phyloP scores from a whole-genome alignment of 1,140 invertebrate species.

The Drosophila ogumai region DNA sequence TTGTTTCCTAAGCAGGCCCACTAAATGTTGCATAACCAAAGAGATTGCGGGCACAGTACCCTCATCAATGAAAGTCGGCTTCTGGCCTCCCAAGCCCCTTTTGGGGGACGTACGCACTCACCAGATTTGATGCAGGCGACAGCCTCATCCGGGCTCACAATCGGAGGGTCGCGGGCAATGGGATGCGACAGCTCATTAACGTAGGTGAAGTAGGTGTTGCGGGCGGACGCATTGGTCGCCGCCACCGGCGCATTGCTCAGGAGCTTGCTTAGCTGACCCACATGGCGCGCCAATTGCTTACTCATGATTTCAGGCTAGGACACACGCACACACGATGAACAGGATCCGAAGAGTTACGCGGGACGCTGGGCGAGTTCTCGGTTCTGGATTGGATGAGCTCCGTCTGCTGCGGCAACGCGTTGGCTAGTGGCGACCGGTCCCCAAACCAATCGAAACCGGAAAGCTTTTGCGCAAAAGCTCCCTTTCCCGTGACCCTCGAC shows the following conservation, averaged over 20 bases:
- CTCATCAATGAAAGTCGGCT: conserved; percentile 1
- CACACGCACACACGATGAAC: conserved; percentile 13
- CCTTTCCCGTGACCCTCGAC: neutral
- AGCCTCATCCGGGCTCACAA: conserved; percentile 85
- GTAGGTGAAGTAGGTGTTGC: conserved; percentile 86
- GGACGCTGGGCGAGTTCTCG: no score
- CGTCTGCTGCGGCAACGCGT: conserved; percentile 34
- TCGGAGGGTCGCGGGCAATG: conserved; percentile 85
- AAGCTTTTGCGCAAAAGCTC: conserved; percentile 49
- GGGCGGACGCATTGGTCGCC: conserved; percentile 32
- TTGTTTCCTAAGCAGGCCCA: conserved; percentile 43
- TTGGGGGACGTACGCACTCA: conserved; percentile 51
- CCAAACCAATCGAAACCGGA: neutral
- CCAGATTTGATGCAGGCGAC: conserved; percentile 87
- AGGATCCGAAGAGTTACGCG: conserved; percentile 17
- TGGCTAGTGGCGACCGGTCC: conserved; percentile 28
- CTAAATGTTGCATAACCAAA: conserved; percentile 65
- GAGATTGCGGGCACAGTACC: conserved; percentile 25
- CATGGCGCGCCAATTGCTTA: conserved; percentile 56
- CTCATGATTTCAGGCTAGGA: conserved; percentile 51
- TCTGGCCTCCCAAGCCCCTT: neutral
- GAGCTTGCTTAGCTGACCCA: conserved; percentile 48
- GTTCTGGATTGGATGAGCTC: conserved; percentile 2
- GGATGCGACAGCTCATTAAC: conserved; percentile 86
- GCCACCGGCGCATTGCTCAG: conserved; percentile 30